phyloP scores from a whole-genome alignment of 1,140 invertebrate genomes.

The Brachionus rubens region DNA sequence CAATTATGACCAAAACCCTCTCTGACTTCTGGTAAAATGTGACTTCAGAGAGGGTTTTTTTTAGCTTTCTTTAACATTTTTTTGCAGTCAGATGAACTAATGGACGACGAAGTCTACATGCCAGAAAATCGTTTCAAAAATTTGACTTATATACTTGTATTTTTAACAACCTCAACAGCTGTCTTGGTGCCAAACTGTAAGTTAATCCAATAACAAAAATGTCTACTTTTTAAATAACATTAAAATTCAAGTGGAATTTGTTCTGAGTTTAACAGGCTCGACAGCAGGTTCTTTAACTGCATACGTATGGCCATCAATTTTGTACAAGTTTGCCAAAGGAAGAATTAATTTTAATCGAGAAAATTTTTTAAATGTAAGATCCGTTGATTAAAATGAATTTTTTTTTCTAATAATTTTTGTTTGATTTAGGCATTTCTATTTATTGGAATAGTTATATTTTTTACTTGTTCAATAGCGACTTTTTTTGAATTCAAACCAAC shows the following conservation, averaged over 20 bases:
- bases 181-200: constrained; percentile 62
- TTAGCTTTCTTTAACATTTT: background rate
- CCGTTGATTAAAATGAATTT: background rate
- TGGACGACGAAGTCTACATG: constrained; percentile 63
- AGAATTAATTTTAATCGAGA: background rate
- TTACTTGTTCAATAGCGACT: constrained; percentile 1
- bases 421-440: constrained; percentile 6
- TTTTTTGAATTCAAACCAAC: constrained; percentile 44
- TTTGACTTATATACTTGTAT: constrained; percentile 74
- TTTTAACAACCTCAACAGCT: constrained; percentile 71
- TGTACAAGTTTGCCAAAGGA: constrained; percentile 54
- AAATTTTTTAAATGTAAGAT: constrained; percentile 21
- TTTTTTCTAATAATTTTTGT: background rate
- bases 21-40: too few species aligned
- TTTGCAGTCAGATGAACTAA: constrained; percentile 4
- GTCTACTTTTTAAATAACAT: background rate
- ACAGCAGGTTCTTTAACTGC: constrained; percentile 91
- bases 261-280: constrained; percentile 83
- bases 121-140: constrained; percentile 74
- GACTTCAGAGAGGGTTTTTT: too few species aligned
- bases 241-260: constrained; percentile 73
- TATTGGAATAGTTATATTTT: constrained; percentile 30
- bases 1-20: too few species aligned
- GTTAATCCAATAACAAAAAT: constrained; percentile 7
- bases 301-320: constrained; percentile 78